A percentile compares a stretch with the other conserved stretches of the same genome.
phyloP scores from a whole-genome alignment of 1,140 invertebrate species.

The Zaprionus ornatus region DNA sequence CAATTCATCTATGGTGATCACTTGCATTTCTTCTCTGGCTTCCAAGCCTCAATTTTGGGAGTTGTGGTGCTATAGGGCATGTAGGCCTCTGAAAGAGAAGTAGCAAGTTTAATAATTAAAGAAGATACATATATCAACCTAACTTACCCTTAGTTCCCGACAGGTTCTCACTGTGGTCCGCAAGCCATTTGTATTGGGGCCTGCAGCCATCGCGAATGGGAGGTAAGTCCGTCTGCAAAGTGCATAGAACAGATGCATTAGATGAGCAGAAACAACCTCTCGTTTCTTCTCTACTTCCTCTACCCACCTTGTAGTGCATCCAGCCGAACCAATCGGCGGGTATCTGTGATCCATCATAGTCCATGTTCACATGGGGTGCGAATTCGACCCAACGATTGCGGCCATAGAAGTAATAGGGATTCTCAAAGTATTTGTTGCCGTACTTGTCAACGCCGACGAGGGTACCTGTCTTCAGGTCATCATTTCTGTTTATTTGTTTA shows the following conservation, averaged over 20 bases:
- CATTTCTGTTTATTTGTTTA: constrained; percentile 86
- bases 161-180: constrained; percentile 92
- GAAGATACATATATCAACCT: background rate
- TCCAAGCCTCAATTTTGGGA: constrained; percentile 94
- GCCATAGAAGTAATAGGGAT: constrained; percentile 94
- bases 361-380: constrained; percentile 88
- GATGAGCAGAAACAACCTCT: background rate
- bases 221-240: constrained; percentile 83
- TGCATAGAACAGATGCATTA: background rate
- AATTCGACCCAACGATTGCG: constrained; percentile 98
- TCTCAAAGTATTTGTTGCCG: constrained; percentile 99
- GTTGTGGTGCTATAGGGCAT: constrained; percentile 94
- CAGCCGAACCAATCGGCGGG: constrained; percentile 96
- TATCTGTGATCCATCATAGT: constrained; percentile 98
- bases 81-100: constrained; percentile 86
- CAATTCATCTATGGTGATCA: constrained; percentile 18
- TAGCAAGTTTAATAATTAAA: background rate
- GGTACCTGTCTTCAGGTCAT: constrained; percentile 93
- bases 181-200: constrained; percentile 94
- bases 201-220: constrained; percentile 88
- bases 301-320: constrained; percentile 89
- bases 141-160: constrained; percentile 88
- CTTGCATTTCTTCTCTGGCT: constrained; percentile 85
- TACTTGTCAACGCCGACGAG: constrained; percentile 97
- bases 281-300: too few relatives aligned